phyloP scores from a whole-genome alignment of 2,797 vertebrate species.

The Liasis olivaceus region DNA sequence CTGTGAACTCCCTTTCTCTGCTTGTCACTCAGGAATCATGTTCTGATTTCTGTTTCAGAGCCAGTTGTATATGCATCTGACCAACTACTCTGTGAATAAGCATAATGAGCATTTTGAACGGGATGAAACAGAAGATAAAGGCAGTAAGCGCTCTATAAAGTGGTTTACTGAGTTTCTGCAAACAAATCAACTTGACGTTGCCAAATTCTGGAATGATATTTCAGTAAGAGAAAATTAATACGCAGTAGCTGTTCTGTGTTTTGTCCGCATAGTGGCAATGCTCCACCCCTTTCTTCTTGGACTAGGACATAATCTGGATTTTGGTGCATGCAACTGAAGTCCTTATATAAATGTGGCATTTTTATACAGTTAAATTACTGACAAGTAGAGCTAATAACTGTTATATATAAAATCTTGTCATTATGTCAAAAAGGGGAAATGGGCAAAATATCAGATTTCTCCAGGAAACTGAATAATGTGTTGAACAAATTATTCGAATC shows the following conservation, averaged over 20 bases:
- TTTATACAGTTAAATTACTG: neutral
- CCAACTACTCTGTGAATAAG: conserved; percentile 99
- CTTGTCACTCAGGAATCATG: neutral
- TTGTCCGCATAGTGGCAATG: conserved; percentile 26
- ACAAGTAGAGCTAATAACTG: neutral
- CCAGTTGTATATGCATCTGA: conserved; percentile 97
- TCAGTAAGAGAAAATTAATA: conserved; percentile 83
- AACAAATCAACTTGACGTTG: conserved; percentile 90
- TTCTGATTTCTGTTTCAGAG: conserved; percentile 73
- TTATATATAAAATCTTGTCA: neutral
- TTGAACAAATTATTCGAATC: neutral
- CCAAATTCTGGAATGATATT: conserved; percentile 97
- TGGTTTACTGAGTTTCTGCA: conserved; percentile 98
- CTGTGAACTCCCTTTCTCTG: conserved; percentile 14
- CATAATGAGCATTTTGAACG: conserved; percentile 96
- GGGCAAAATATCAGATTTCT: neutral
- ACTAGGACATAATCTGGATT: conserved; percentile 31
- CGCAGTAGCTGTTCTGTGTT: conserved; percentile 33
- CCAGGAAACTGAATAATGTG: neutral
- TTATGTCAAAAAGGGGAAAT: neutral
- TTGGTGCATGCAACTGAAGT: conserved; percentile 1
- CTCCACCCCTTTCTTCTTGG: neutral
- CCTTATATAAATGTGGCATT: neutral
- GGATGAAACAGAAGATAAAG: conserved; percentile 93
- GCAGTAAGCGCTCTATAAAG: conserved; percentile 95